Conservation (phyloP, 2,113 vertebrate species). For the Aptenodytes forsteri region DNA sequence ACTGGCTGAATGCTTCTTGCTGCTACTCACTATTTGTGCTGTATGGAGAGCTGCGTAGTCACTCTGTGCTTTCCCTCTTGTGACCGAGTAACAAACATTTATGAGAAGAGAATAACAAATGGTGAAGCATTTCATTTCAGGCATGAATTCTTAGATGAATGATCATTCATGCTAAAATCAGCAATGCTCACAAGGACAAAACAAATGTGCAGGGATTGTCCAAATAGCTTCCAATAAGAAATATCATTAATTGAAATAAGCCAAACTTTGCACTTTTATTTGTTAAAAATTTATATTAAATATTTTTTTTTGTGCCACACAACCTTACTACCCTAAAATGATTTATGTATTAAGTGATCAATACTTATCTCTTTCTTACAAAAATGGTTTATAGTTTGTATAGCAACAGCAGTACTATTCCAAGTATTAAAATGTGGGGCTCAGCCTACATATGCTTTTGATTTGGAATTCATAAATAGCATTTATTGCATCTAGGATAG, state of each 20-base stretch:
- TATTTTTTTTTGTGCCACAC: not conserved
- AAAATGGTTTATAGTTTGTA: not conserved
- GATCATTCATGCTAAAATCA: constrained; percentile 17
- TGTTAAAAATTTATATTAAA: not conserved
- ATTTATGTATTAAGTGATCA: not conserved
- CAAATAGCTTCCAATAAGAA: not conserved
- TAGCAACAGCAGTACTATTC: not conserved
- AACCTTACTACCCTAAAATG: not conserved
- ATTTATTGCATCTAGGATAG: not conserved
- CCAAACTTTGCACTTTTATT: not conserved
- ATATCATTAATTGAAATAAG: not conserved
- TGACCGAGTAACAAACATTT: not conserved
- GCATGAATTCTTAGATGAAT: constrained; percentile 5
- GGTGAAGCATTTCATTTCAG: constrained; percentile 8
- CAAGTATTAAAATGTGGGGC: not conserved
- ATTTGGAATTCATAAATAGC: constrained; percentile 3
- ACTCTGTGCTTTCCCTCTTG: not conserved
- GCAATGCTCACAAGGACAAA: not conserved
- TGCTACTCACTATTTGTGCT: not conserved
- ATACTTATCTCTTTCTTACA: not conserved
- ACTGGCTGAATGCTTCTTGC: not conserved
- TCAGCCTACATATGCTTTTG: not conserved
- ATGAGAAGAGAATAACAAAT: not conserved
- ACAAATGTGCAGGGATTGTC: not conserved
- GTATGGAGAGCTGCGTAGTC: not conserved